These are phyloP conservation scores for Drosophila rhopaloa DNA, from an alignment of 1,140 invertebrate genomes.

Conservation along the genomic window DNA sequence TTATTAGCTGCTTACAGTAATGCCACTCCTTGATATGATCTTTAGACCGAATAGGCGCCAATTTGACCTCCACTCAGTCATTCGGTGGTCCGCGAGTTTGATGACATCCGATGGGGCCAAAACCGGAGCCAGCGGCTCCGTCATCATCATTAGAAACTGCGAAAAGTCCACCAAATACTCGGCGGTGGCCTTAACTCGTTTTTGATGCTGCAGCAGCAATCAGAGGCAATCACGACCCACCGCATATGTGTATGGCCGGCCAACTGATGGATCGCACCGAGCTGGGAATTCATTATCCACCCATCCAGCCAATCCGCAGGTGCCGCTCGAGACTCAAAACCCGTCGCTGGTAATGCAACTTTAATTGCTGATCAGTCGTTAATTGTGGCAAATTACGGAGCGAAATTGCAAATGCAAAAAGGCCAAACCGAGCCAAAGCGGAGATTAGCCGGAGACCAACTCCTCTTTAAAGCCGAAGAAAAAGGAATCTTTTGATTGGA, in stretches of 20 bases:
- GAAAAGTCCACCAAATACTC: slow-evolving; percentile 66
- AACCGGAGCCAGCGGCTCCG: slow-evolving; percentile 31
- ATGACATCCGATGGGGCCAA: slow-evolving; percentile 28
- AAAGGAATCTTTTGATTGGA: slow-evolving; percentile 59
- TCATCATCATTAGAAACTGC: slow-evolving; percentile 77
- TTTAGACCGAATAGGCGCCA: slow-evolving; percentile 7
- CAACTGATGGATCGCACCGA: slow-evolving; percentile 35
- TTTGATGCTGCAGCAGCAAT: slow-evolving; percentile 63
- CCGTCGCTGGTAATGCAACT: slow-evolving; percentile 66
- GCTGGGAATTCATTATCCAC: slow-evolving; percentile 58
- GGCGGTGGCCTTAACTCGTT: slow-evolving; percentile 72
- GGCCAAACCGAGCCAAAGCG: not conserved
- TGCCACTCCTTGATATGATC: not conserved
- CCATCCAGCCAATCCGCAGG: slow-evolving; percentile 49
- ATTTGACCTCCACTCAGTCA: slow-evolving; percentile 40
- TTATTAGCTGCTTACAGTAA: not conserved
- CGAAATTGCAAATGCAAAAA: slow-evolving; percentile 56
- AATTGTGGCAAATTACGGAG: slow-evolving; percentile 73
- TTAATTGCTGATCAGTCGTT: slow-evolving; percentile 77
- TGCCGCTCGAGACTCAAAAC: slow-evolving; percentile 46
- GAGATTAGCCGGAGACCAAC: slow-evolving; percentile 28
- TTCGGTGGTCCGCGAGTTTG: slow-evolving; percentile 11
- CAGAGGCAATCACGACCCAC: slow-evolving; percentile 42
- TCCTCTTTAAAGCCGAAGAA: slow-evolving; percentile 11
- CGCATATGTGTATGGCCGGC: slow-evolving; percentile 18